Evolutionary conservation across 1,140 invertebrate species (phyloP).

Genomic region (Tetraneura akinire): DNA sequence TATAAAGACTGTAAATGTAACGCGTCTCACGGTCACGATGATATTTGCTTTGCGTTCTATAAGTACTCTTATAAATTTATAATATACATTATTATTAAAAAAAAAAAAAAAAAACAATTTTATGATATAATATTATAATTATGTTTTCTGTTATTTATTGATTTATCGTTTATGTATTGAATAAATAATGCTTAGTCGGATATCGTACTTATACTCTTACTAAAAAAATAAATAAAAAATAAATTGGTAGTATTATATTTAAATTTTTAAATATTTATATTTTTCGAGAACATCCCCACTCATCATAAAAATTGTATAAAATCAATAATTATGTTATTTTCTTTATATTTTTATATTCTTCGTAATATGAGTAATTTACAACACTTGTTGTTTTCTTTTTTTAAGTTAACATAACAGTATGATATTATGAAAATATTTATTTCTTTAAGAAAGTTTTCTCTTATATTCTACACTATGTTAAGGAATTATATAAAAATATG

Average conservation of each 20-base stretch:
- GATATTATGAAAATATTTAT: background rate
- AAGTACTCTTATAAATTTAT: background rate
- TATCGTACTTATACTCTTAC: too few relatives aligned
- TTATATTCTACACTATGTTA: background rate
- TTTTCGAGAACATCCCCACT: background rate
- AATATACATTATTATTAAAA: background rate
- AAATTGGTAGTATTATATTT: too few relatives aligned
- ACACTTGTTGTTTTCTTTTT: background rate
- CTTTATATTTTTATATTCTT: background rate
- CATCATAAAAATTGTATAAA: background rate
- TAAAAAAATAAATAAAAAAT: too few relatives aligned
- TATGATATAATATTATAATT: constrained; percentile 1
- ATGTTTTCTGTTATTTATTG: constrained; percentile 1
- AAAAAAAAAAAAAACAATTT: too few relatives aligned
- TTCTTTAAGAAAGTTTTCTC: background rate
- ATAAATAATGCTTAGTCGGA: background rate
- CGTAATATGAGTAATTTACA: too few relatives aligned
- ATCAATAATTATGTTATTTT: background rate
- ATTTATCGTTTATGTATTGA: background rate
- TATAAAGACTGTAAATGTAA: background rate
- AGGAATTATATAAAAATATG: background rate
- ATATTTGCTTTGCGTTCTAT: background rate
- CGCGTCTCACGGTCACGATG: background rate
- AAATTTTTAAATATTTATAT: background rate
- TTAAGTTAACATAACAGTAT: background rate